Evolutionary conservation across 2,888 invertebrate genomes (phyloP).

Genomic region (Caenorhabditis sp.): DNA sequence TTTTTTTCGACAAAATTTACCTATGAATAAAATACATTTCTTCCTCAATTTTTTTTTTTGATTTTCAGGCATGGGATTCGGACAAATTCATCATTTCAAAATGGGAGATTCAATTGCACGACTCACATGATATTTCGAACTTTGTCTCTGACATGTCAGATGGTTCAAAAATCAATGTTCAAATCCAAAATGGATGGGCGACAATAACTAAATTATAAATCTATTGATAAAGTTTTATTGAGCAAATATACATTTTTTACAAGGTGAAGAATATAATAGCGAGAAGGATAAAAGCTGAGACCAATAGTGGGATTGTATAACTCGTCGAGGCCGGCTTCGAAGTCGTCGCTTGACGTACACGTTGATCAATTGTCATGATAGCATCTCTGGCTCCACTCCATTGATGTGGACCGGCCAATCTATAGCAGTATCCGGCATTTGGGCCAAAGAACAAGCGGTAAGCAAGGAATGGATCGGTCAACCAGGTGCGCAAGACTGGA

Average conservation of each 20-base stretch:
- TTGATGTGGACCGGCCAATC: conserved; percentile 50
- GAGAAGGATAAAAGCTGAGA: conserved; percentile 23
- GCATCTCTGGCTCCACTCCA: conserved; percentile 61
- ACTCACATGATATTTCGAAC: neutral
- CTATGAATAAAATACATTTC: too few relatives aligned
- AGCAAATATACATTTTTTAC: conserved; percentile 8
- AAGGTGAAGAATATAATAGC: conserved; percentile 18
- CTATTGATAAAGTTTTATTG: neutral
- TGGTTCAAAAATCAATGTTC: neutral
- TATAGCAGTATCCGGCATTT: conserved; percentile 51
- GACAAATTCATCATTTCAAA: conserved; percentile 7
- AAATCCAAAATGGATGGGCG: neutral
- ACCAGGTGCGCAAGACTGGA: conserved; percentile 65
- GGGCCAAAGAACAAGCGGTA: conserved; percentile 47
- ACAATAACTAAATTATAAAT: neutral
- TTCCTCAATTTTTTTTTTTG: too few relatives aligned
- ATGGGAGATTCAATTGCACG: conserved; percentile 26
- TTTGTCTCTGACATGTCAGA: neutral
- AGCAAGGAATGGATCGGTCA: conserved; percentile 60
- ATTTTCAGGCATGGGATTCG: conserved; percentile 18
- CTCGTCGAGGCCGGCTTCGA: conserved; percentile 25
- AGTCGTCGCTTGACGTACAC: conserved; percentile 44
- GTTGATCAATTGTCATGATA: conserved; percentile 47
- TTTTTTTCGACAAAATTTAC: too few relatives aligned
- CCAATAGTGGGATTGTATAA: conserved; percentile 22